Evolutionary conservation across 2,113 vertebrate species (phyloP), one percentile per base, ranked within the genome.

Genomic region (Nothocercus julius): DNA sequence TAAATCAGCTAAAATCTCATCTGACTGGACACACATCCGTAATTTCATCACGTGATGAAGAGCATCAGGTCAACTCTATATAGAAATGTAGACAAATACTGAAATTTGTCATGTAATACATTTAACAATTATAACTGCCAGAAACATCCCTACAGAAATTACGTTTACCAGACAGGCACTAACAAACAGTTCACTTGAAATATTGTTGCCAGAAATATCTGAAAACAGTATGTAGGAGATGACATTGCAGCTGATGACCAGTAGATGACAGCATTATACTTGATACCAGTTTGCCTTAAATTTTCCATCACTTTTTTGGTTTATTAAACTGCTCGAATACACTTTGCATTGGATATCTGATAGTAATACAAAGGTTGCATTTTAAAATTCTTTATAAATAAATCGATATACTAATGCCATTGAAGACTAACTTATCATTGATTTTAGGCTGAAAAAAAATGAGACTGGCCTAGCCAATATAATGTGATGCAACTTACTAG

Each of bases 241-340:
- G 63, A 40, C 40, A 74, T 40, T 69, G 38, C 54, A 49, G 8
- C 4, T 3, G 27, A 49, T 32, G 30, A 67, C 87, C 95, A 90
- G 91, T 28, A 40, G 95, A 54, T 92, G 96, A 86, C 90, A 96
- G 79, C 53, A 94, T 56, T 58, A 34, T n/a, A 73, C 90, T 78
- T 81, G 40, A 49, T 17, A 28, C 32, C 44, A 53, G 76, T 32
- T 19, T 80, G 42, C 25, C 54, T 53, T 58, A 32, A n/a, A 64
- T 49, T 27, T 58, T 67, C 11, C 47, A 47, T 16, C 28, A 27
- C 11, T 34, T 67, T 56, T 66, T 63, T 42, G 19, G 24, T 56
- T 34, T 51, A 14, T 68, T 72, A 53, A 82, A 58, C 27, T 24
- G 44, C 67, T 70, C 40, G 11, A 72, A 72, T 67, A 45, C 11